phyloP scores from a whole-genome alignment of 1,140 invertebrate species.

The Rhagoletis pomonella region DNA sequence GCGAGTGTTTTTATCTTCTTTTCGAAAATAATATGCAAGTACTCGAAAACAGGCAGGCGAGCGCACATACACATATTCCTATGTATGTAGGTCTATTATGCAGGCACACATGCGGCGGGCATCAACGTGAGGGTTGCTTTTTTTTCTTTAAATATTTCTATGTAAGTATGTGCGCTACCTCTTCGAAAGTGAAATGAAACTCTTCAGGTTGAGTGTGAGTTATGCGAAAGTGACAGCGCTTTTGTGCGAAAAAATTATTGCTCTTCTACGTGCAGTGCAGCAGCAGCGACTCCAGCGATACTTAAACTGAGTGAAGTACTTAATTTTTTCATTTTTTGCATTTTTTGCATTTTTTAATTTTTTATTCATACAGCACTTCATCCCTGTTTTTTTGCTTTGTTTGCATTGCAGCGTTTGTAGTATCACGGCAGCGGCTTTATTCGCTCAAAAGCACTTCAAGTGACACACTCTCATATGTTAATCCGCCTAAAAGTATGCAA shows the following conservation, averaged over 20 bases:
- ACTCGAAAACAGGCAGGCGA: not conserved
- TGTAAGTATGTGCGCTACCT: no score
- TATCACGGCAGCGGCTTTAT: not conserved
- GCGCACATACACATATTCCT: not conserved
- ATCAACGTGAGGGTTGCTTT: conserved; percentile 15
- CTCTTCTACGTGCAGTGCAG: conserved; percentile 38
- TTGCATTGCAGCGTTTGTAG: not conserved
- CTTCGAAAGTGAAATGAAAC: conserved; percentile 35
- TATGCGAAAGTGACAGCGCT: conserved; percentile 29
- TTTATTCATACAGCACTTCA: not conserved
- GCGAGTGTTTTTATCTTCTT: conserved; percentile 30
- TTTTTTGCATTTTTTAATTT: not conserved
- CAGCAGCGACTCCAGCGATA: not conserved
- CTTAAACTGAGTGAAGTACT: not conserved
- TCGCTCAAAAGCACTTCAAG: not conserved
- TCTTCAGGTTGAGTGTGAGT: conserved; percentile 3
- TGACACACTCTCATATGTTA: conserved; percentile 39
- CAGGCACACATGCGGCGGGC: no score
- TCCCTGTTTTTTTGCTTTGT: not conserved
- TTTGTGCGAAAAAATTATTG: conserved; percentile 42
- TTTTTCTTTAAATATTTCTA: not conserved
- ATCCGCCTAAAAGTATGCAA: conserved; percentile 45
- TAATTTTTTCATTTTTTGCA: not conserved
- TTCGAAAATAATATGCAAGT: not conserved
- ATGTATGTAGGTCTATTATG: not conserved